phyloP scores from a whole-genome alignment of 2,888 invertebrate genomes.

The Idaea dimidiata region DNA sequence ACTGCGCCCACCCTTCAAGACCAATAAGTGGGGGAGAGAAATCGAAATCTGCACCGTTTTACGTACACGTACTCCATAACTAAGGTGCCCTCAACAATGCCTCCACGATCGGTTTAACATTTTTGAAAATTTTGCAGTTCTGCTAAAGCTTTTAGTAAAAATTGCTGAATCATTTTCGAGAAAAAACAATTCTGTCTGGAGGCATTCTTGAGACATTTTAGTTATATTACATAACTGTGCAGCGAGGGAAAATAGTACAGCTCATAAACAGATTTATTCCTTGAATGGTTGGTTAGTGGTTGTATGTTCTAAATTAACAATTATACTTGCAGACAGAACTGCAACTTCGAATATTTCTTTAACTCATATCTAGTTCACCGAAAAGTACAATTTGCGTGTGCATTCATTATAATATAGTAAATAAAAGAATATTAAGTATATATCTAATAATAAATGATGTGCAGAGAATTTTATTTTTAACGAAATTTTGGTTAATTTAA shows the following conservation, averaged over 20 bases:
- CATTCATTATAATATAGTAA: slow-evolving; percentile 40
- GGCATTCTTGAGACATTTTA: too few species aligned
- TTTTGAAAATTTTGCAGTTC: too few species aligned
- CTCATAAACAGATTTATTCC: neutral
- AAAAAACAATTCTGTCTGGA: too few species aligned
- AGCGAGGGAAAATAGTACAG: neutral
- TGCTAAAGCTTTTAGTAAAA: too few species aligned
- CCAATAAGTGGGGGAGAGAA: too few species aligned
- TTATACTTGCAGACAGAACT: neutral
- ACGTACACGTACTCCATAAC: too few species aligned
- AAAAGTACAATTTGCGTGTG: slow-evolving; percentile 61
- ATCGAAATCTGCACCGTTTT: too few species aligned
- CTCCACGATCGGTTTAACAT: too few species aligned
- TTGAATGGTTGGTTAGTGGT: neutral
- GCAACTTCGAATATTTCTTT: neutral
- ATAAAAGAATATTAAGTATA: slow-evolving; percentile 29
- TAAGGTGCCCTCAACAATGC: too few species aligned
- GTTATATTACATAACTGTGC: neutral
- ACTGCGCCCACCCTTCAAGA: too few species aligned
- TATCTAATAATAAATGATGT: slow-evolving; percentile 30
- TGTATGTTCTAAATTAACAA: neutral
- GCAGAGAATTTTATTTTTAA: slow-evolving; percentile 17
- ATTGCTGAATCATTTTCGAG: too few species aligned
- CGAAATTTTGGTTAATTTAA: slow-evolving; percentile 19
- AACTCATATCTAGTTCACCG: slow-evolving; percentile 35